Percentiles rank a stretch among this genome's conserved stretches.
These are phyloP conservation scores for Manis pentadactyla DNA, from an alignment of 2,797 vertebrate species.

Conservation along the genomic window DNA sequence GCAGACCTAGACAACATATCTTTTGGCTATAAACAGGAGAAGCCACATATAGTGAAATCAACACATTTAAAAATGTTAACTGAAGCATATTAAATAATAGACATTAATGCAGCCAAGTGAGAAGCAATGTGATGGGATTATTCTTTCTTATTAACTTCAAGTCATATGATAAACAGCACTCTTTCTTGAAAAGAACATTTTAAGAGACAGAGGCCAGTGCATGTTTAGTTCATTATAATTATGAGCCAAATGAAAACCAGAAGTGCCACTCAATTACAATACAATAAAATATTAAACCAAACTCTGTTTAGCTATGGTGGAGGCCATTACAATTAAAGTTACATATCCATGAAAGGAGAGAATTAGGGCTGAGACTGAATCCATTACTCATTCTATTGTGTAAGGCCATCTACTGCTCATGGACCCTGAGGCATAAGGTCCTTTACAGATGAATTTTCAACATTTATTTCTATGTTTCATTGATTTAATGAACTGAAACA, in stretches of 20 bases:
- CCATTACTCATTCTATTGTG: conserved; percentile 56
- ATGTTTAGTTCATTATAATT: conserved; percentile 57
- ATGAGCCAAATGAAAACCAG: neutral
- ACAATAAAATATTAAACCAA: conserved; percentile 71
- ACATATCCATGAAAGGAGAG: conserved; percentile 68
- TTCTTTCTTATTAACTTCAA: conserved; percentile 58
- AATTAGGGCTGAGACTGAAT: conserved; percentile 50
- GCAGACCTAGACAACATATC: neutral
- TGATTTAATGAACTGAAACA: conserved; percentile 73
- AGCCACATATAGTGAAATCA: neutral
- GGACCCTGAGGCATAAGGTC: conserved; percentile 32
- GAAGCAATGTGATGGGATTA: conserved; percentile 50
- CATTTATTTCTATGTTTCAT: conserved; percentile 49
- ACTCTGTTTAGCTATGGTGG: conserved; percentile 57
- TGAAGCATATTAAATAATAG: conserved; percentile 52
- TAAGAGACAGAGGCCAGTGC: conserved; percentile 43
- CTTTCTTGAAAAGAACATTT: conserved; percentile 45
- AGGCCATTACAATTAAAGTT: conserved; percentile 73
- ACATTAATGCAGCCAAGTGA: conserved; percentile 46
- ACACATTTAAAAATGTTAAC: conserved; percentile 52
- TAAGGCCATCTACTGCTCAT: conserved; percentile 22
- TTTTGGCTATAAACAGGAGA: conserved; percentile 1
- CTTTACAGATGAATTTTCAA: conserved; percentile 62
- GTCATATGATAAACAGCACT: conserved; percentile 21
- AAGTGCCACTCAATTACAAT: conserved; percentile 19